phyloP scores from a whole-genome alignment of 2,797 vertebrate species.

The Microctenopoma steveboyesi region DNA sequence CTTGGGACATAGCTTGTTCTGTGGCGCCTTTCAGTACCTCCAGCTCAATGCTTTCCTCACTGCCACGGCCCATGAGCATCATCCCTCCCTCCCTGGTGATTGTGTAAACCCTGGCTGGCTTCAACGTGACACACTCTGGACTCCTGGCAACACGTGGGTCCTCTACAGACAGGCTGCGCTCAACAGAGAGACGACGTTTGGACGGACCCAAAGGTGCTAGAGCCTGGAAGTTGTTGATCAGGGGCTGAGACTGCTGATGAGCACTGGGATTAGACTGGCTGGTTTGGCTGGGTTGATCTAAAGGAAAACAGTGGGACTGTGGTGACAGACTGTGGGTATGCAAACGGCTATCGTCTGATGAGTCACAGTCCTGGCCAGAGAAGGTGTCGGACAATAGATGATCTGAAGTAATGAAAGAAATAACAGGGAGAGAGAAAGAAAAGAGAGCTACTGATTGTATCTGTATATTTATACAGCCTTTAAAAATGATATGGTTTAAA shows the following conservation, averaged over 20 bases:
- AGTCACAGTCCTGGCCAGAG: slow-evolving; percentile 87
- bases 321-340: slow-evolving; percentile 77
- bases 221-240: slow-evolving; percentile 70
- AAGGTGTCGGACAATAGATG: slow-evolving; percentile 92
- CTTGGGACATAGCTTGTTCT: slow-evolving; percentile 58
- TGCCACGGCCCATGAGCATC: slow-evolving; percentile 84
- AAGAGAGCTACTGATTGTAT: background rate
- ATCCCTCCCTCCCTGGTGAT: slow-evolving; percentile 91
- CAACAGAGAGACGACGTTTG: slow-evolving; percentile 88
- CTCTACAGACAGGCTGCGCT: slow-evolving; percentile 88
- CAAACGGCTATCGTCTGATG: slow-evolving; percentile 79
- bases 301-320: slow-evolving; percentile 66
- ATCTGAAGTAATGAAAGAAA: slow-evolving; percentile 78
- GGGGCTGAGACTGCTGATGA: slow-evolving; percentile 47
- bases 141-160: slow-evolving; percentile 55
- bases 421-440: slow-evolving; percentile 4
- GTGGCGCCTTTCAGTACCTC: slow-evolving; percentile 88
- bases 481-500: background rate
- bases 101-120: slow-evolving; percentile 91
- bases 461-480: slow-evolving; percentile 6
- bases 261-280: slow-evolving; percentile 47
- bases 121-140: slow-evolving; percentile 73
- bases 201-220: slow-evolving; percentile 82
- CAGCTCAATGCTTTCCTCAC: slow-evolving; percentile 89
- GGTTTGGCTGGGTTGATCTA: slow-evolving; percentile 67